Conservation (phyloP, 2,888 invertebrate genomes). For the Macropis europaea region DNA sequence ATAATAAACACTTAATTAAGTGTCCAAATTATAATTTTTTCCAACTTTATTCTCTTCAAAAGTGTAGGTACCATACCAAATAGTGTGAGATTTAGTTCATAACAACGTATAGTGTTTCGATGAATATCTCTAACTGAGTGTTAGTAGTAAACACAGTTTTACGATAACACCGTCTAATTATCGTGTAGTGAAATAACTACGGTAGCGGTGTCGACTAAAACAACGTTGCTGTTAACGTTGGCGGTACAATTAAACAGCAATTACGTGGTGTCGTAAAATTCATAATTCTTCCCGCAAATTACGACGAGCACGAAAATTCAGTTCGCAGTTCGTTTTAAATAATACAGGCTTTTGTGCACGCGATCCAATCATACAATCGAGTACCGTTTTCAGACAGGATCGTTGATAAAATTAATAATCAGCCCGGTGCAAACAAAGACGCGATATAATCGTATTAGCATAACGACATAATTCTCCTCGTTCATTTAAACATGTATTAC, state of each 20-base stretch:
- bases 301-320: conserved; percentile 6
- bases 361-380: conserved; percentile 2
- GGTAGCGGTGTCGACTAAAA: too few relatives aligned
- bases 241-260: background rate
- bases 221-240: too few relatives aligned
- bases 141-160: too few relatives aligned
- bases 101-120: too few relatives aligned
- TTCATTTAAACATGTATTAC: background rate
- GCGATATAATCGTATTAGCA: background rate
- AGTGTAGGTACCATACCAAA: too few relatives aligned
- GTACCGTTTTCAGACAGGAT: background rate
- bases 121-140: too few relatives aligned
- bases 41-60: too few relatives aligned
- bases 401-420: conserved; percentile 30
- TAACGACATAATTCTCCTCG: background rate
- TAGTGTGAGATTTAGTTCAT: too few relatives aligned
- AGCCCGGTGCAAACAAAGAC: background rate
- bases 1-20: too few relatives aligned
- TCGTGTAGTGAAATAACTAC: too few relatives aligned
- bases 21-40: too few relatives aligned
- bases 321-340: conserved; percentile 15
- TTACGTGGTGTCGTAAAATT: background rate
- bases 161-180: too few relatives aligned
- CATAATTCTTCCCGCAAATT: conserved; percentile 4
- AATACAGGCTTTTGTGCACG: conserved; percentile 24